phyloP scores from a whole-genome alignment of 2,797 vertebrate species.

The Phaenicophaeus curvirostris region DNA sequence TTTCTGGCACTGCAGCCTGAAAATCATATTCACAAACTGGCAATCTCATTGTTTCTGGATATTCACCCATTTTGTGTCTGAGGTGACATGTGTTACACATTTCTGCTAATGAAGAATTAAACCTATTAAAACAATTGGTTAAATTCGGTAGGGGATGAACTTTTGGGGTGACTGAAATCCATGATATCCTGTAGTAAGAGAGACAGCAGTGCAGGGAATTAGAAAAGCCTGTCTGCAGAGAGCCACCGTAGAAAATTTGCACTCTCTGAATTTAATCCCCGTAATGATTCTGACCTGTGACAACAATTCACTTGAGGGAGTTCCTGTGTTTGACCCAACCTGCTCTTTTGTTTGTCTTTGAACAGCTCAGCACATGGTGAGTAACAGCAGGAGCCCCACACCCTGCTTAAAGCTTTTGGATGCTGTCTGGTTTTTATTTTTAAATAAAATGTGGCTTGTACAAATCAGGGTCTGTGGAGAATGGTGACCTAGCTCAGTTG shows the following conservation, averaged over 20 bases:
- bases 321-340: conserved; percentile 49
- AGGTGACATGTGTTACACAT: background rate
- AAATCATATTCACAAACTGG: background rate
- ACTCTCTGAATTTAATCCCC: background rate
- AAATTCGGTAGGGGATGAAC: background rate
- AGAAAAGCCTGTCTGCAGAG: background rate
- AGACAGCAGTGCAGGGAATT: rapidly evolving
- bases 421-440: background rate
- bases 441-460: background rate
- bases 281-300: conserved; percentile 18
- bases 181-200: background rate
- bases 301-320: conserved; percentile 11
- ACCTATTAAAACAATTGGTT: background rate
- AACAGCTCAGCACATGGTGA: conserved; percentile 22
- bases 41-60: background rate
- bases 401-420: background rate
- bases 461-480: background rate
- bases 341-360: conserved; percentile 48
- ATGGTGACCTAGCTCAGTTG: background rate
- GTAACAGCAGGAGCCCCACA: conserved; percentile 43
- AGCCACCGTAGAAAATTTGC: background rate
- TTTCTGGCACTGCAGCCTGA: background rate
- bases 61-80: background rate
- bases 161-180: background rate
- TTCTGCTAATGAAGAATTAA: background rate